Evolutionary conservation across 2,113 vertebrate species (phyloP).

Genomic region (Scopus umbretta): DNA sequence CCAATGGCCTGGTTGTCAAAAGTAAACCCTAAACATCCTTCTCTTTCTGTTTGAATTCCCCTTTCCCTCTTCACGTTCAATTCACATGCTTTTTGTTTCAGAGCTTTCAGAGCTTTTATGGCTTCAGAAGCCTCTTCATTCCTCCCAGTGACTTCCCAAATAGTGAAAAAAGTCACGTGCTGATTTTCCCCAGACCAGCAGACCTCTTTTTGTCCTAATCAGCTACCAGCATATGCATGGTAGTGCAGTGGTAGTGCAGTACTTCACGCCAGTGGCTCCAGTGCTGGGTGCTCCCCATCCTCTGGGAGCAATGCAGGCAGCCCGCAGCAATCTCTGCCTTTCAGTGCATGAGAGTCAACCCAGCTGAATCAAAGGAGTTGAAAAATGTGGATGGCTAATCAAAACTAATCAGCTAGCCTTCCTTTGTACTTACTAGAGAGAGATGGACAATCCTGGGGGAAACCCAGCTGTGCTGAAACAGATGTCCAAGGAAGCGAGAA

Average conservation of each 20-base stretch:
- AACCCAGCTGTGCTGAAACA: slow-evolving; percentile 28
- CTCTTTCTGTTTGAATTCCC: not conserved
- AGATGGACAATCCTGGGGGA: slow-evolving; percentile 50
- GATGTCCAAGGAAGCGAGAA: not conserved
- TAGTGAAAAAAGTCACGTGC: not conserved
- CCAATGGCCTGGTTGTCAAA: not conserved
- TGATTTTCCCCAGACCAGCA: not conserved
- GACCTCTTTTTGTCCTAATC: not conserved
- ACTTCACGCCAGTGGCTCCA: not conserved
- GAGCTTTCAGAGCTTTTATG: not conserved
- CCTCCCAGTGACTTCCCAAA: not conserved
- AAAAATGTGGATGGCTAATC: not conserved
- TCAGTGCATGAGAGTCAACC: not conserved
- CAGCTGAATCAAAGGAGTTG: slow-evolving; percentile 34
- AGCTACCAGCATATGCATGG: not conserved
- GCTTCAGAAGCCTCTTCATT: not conserved
- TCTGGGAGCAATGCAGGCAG: not conserved
- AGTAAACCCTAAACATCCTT: not conserved
- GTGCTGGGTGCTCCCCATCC: not conserved
- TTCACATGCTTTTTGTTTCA: not conserved
- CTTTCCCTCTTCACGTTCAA: not conserved
- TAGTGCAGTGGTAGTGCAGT: too few species aligned
- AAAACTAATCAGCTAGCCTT: slow-evolving; percentile 16
- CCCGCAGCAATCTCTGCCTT: not conserved
- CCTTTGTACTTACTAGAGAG: not conserved